Conservation (phyloP, 2,888 invertebrate species). For the Pollenia amentaria region DNA sequence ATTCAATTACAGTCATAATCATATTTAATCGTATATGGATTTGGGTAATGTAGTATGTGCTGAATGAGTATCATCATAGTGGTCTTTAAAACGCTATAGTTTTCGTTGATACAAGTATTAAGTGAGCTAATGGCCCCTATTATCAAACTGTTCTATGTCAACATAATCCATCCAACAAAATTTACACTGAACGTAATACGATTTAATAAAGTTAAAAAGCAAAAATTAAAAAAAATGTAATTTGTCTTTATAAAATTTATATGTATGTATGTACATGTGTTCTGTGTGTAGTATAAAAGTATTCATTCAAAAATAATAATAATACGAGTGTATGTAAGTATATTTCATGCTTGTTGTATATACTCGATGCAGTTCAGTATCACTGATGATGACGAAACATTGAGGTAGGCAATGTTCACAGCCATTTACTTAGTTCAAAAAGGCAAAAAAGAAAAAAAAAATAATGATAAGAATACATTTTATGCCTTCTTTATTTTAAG, state of each 20-base stretch:
- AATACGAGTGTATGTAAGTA: neutral
- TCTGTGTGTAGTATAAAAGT: neutral
- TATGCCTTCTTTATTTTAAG: neutral
- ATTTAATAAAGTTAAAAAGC: neutral
- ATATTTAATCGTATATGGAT: neutral
- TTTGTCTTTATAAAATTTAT: neutral
- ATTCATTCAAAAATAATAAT: neutral
- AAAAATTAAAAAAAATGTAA: neutral
- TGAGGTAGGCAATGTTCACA: slow-evolving; percentile 68
- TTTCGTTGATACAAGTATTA: slow-evolving; percentile 42
- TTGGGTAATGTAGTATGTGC: neutral
- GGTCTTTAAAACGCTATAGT: slow-evolving; percentile 28
- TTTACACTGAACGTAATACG: slow-evolving; percentile 38
- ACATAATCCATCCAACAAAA: slow-evolving; percentile 46
- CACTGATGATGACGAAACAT: slow-evolving; percentile 49
- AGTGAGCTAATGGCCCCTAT: slow-evolving; percentile 71
- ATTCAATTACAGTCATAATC: slow-evolving; percentile 1
- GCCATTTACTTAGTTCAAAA: slow-evolving; percentile 29
- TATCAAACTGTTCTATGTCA: slow-evolving; percentile 65
- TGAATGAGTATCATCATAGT: slow-evolving; percentile 11
- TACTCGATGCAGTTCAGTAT: slow-evolving; percentile 31
- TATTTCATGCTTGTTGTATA: slow-evolving; percentile 10
- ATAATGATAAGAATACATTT: slow-evolving; percentile 25
- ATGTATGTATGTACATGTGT: neutral
- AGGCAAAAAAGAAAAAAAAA: slow-evolving; percentile 3